Conservation (phyloP, 92 coral and sea anemone species). For the Hydrozoanthus gracilis region DNA sequence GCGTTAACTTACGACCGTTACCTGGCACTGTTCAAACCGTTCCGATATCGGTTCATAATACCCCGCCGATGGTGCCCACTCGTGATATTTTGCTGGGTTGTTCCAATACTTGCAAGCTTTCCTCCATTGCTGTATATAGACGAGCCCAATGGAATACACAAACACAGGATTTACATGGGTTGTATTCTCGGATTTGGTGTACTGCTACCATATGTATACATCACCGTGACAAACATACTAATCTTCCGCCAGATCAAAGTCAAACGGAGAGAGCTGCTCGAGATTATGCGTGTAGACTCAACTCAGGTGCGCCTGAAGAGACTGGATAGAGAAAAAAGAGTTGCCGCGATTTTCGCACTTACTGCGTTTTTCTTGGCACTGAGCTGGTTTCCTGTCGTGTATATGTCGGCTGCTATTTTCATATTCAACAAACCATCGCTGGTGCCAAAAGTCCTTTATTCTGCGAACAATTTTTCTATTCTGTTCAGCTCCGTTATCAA, state of each 20-base stretch:
- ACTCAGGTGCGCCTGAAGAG: constrained; percentile 26
- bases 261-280: background rate
- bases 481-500: background rate
- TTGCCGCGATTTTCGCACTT: background rate
- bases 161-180: constrained; percentile 4
- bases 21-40: constrained; percentile 36
- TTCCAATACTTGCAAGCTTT: constrained; percentile 7
- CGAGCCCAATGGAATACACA: background rate
- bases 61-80: constrained; percentile 30
- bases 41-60: constrained; percentile 36
- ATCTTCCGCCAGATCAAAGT: constrained; percentile 18
- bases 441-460: background rate
- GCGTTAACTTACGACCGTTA: constrained; percentile 27
- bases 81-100: constrained; percentile 19
- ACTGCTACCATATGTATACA: constrained; percentile 17
- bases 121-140: constrained; percentile 22
- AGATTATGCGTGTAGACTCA: constrained; percentile 7
- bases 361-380: constrained; percentile 13
- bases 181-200: constrained; percentile 12
- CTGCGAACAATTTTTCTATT: background rate
- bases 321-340: constrained; percentile 19
- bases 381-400: constrained; percentile 36
- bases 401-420: constrained; percentile 5
- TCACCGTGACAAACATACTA: constrained; percentile 1
- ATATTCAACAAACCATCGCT: constrained; percentile 27